Conservation (phyloP, 2,797 vertebrate species). For the Argyrosomus regius region DNA sequence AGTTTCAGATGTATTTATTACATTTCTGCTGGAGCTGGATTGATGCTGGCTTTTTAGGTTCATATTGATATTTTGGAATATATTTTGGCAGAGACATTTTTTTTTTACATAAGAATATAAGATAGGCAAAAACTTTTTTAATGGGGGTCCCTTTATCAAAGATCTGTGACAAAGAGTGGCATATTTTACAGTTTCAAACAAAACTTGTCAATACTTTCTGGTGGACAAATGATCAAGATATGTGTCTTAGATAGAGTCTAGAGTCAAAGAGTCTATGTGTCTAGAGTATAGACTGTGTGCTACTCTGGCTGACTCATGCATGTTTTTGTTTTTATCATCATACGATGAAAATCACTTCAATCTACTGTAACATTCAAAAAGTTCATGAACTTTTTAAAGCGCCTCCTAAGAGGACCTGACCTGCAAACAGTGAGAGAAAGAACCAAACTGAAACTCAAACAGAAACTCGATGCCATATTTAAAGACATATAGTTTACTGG, state of each 20-base stretch:
- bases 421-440: background rate
- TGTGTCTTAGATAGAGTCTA: background rate
- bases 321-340: background rate
- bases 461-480: conserved; percentile 30
- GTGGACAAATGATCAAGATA: background rate
- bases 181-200: background rate
- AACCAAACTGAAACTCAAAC: conserved; percentile 11
- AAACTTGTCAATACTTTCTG: background rate
- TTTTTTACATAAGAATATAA: background rate
- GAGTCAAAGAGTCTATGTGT: no score
- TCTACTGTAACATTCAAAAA: background rate
- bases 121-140: background rate
- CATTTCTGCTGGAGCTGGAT: no score
- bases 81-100: background rate
- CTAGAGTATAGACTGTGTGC: background rate
- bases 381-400: background rate
- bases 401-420: background rate
- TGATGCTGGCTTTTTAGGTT: no score
- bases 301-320: background rate
- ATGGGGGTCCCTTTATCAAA: background rate
- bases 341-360: background rate
- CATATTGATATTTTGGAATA: no score
- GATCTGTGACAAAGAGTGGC: background rate
- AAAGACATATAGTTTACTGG: conserved; percentile 29
- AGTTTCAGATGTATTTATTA: no score